Percentiles rank a stretch among this genome's conserved stretches.
These are phyloP conservation scores for Tetramorium parvispinum DNA, from an alignment of 1,140 invertebrate species.

Conservation along the genomic window DNA sequence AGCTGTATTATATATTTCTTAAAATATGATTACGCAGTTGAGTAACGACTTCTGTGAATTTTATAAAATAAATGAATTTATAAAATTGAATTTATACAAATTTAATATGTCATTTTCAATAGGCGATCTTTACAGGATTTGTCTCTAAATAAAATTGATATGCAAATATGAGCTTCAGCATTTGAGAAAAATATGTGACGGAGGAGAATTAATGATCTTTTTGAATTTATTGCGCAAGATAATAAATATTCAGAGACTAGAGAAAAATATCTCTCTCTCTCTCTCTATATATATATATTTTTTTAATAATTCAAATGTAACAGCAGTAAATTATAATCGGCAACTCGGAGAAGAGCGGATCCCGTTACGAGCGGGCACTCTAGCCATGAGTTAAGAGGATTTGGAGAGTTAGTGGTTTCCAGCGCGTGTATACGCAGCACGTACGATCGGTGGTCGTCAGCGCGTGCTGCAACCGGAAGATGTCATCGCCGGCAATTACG, in stretches of 20 bases:
- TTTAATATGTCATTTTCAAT: neutral
- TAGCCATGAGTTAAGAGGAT: constrained; percentile 27
- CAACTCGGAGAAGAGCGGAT: constrained; percentile 7
- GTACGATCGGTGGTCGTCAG: constrained; percentile 32
- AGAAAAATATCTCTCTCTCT: neutral
- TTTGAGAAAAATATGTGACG: neutral
- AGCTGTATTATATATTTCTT: neutral
- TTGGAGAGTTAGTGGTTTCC: constrained; percentile 9
- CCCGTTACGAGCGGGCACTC: constrained; percentile 15
- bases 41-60: neutral
- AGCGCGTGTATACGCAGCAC: neutral
- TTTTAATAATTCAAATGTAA: constrained; percentile 23
- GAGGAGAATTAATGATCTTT: neutral
- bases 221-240: neutral
- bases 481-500: constrained; percentile 54
- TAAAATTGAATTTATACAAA: too few relatives aligned
- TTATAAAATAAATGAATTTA: too few relatives aligned
- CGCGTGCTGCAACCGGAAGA: constrained; percentile 57
- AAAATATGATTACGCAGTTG: neutral
- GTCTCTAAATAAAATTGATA: neutral
- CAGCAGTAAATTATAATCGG: constrained; percentile 17
- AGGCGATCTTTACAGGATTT: neutral
- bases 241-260: neutral
- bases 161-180: neutral
- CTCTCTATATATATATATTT: too few relatives aligned